Percentiles rank a stretch among this genome's conserved stretches.
phyloP scores from a whole-genome alignment of 2,113 vertebrate genomes.

The Thomomys bottae region DNA sequence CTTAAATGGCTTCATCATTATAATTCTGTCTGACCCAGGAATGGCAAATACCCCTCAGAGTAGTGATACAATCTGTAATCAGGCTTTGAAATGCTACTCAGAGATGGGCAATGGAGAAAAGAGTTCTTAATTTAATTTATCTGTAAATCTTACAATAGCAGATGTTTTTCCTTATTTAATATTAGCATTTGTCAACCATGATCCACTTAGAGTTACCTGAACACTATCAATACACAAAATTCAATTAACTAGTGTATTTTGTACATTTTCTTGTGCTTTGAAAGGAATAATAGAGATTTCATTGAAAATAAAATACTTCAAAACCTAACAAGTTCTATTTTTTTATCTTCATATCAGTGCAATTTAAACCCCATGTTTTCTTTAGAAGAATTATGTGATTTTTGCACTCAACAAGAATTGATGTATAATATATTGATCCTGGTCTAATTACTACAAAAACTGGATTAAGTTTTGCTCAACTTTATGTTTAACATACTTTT shows the following conservation, averaged over 20 bases:
- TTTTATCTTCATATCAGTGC: slow-evolving; percentile 31
- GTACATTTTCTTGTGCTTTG: not conserved
- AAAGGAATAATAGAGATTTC: slow-evolving; percentile 30
- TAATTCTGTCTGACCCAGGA: slow-evolving; percentile 53
- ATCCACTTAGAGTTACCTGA: not conserved
- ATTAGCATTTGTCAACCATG: slow-evolving; percentile 24
- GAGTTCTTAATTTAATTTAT: slow-evolving; percentile 5
- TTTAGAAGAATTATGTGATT: slow-evolving; percentile 29
- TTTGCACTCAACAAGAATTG: not conserved
- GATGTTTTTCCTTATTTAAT: slow-evolving; percentile 36
- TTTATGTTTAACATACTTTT: not conserved
- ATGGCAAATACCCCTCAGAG: slow-evolving; percentile 49
- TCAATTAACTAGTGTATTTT: slow-evolving; percentile 35
- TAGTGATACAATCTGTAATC: slow-evolving; percentile 54
- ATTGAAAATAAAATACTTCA: not conserved
- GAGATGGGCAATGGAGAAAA: slow-evolving; percentile 16
- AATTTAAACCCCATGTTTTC: not conserved
- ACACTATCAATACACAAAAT: slow-evolving; percentile 47
- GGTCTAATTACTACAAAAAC: not conserved
- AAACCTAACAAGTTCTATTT: not conserved
- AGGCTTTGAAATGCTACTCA: slow-evolving; percentile 52
- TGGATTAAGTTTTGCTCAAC: not conserved
- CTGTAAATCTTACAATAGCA: slow-evolving; percentile 41
- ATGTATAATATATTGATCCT: not conserved
- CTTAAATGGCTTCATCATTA: slow-evolving; percentile 62